These are phyloP conservation scores for Peromyscus aztecus DNA, from an alignment of 2,797 vertebrate genomes.

Conservation along the genomic window DNA sequence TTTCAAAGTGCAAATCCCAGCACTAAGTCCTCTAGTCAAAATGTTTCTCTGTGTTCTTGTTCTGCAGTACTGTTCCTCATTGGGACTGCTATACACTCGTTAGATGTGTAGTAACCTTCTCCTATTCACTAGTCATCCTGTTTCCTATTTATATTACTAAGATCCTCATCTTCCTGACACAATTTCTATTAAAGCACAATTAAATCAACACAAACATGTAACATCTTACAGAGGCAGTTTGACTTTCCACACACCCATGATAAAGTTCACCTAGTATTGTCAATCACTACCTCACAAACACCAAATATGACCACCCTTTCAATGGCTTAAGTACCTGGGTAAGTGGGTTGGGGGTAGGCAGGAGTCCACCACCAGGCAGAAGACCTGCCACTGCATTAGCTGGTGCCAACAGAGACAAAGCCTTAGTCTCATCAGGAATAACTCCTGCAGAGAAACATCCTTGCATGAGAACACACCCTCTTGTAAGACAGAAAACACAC, in stretches of 20 bases:
- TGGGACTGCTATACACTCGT: neutral
- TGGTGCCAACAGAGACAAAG: conserved; percentile 99
- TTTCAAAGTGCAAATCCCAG: conserved; percentile 14
- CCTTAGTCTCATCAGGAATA: conserved; percentile 99
- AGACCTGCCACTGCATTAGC: conserved; percentile 99
- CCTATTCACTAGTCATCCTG: neutral
- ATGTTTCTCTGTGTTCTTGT: neutral
- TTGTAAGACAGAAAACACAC: conserved; percentile 87
- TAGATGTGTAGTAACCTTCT: neutral
- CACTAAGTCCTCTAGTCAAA: neutral
- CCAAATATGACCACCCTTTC: neutral
- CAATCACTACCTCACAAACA: neutral
- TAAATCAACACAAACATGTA: conserved; percentile 8
- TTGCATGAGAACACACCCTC: conserved; percentile 88
- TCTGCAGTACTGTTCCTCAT: neutral
- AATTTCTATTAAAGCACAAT: conserved; percentile 36
- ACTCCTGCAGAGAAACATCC: conserved; percentile 95
- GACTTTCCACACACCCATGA: neutral
- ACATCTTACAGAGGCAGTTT: neutral
- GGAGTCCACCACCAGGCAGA: conserved; percentile 98
- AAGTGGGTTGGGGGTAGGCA: conserved; percentile 98
- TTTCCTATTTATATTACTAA: neutral
- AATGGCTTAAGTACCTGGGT: conserved; percentile 90
- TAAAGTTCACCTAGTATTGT: neutral
- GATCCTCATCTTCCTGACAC: neutral